These are phyloP conservation scores for Battus philenor DNA, from an alignment of 1,140 invertebrate species.

Conservation along the genomic window DNA sequence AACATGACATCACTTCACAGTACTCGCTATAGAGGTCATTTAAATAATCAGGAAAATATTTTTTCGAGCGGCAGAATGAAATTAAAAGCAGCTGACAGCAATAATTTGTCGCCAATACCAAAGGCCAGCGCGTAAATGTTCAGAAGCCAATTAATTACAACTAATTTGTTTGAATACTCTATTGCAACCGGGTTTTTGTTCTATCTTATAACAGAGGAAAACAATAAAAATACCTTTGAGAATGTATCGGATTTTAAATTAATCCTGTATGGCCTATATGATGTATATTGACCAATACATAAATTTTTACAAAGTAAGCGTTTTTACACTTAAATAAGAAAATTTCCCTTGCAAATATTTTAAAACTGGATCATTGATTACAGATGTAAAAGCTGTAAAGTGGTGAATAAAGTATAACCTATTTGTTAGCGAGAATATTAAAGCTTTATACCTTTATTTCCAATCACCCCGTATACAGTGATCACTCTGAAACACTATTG, in stretches of 20 bases:
- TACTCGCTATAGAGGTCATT: neutral
- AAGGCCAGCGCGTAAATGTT: constrained; percentile 22
- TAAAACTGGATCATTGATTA: no score
- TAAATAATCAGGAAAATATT: constrained; percentile 1
- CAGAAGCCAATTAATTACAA: constrained; percentile 30
- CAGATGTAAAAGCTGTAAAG: no score
- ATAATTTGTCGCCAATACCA: constrained; percentile 22
- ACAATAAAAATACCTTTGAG: constrained; percentile 31
- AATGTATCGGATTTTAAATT: constrained; percentile 25
- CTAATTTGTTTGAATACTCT: constrained; percentile 27
- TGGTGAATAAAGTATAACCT: no score
- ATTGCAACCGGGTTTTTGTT: constrained; percentile 17
- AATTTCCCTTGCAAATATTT: no score
- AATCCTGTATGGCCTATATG: constrained; percentile 13
- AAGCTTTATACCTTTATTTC: no score
- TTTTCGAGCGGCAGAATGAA: neutral
- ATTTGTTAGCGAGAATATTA: no score
- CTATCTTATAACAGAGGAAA: constrained; percentile 22
- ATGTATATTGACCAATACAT: no score
- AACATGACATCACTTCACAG: neutral
- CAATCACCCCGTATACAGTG: no score
- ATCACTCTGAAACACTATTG: no score
- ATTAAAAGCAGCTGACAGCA: constrained; percentile 22
- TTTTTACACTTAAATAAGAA: no score
- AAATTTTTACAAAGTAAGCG: no score